Evolutionary conservation across 2,797 vertebrate genomes (phyloP), one percentile per base, ranked within the genome.

Genomic region (Silurus lanzhouensis): DNA sequence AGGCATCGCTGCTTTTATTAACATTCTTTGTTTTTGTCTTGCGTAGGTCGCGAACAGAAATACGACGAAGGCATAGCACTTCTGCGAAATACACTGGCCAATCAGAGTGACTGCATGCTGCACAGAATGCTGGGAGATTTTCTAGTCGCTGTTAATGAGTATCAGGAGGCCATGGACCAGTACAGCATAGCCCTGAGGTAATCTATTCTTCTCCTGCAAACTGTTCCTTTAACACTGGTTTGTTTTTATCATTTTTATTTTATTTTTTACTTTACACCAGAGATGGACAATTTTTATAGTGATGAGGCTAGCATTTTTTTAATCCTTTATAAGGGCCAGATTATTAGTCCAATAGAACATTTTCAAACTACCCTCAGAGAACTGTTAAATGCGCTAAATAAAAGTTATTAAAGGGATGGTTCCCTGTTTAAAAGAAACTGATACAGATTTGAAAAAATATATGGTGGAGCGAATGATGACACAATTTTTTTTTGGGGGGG

Each of bases 161-260:
- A 97, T 90, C 98, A 99, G 92, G 98, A 99, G 87, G 98, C 98
- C 1, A 99, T 99, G 97, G 98, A 99, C 93, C 98, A 99, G 93
- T 99, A 99, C 92, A 99, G 98, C 78, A 99, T 99, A 83, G 98
- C 98, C 0, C 92, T 97, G 5, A 97, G 96, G 96, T 97, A 93
- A 90, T 67, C 22, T 0, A 15, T 0, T 15, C 74, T 0, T 15
- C 74, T 76, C 57, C n/a, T 25, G 0, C 52, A 57, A 25, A 12
- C 48, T 38, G 17, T 70, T 70, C 17, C 17, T 70, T 68, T 19
- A 44, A 52, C 48, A 38, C 31, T 76, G 31, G 38, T 38, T 20
- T 63, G 17, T 20, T 20, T 19, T 63, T 2, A 31, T 31, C 1
- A 31, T 31, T 27, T 27, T 27, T 27, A 27, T 27, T 8, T 8